Evolutionary conservation across 2,888 invertebrate species (phyloP).

Genomic region (Idaea biselata): DNA sequence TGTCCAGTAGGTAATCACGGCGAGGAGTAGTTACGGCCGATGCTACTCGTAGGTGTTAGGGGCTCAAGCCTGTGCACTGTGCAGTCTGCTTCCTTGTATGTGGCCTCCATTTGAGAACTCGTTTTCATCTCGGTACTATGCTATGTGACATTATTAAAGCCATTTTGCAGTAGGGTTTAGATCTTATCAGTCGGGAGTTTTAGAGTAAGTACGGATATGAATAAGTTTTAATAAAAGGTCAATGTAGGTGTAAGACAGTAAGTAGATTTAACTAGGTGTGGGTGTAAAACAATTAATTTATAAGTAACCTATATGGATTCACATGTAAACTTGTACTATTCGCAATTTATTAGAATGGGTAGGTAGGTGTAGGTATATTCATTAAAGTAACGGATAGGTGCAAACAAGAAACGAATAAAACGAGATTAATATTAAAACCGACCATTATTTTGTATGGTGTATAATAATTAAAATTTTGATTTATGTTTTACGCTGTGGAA

Average conservation of each 20-base stretch:
- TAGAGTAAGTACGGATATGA: background rate
- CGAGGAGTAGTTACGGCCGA: background rate
- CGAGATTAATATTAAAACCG: background rate
- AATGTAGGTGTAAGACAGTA: too few species aligned
- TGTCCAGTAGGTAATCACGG: background rate
- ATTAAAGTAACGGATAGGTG: background rate
- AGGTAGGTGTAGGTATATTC: too few species aligned
- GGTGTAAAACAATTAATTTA: too few species aligned
- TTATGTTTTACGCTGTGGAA: background rate
- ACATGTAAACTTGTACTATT: background rate
- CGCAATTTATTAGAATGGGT: background rate
- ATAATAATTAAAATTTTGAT: background rate
- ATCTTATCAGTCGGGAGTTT: background rate
- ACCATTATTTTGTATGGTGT: background rate
- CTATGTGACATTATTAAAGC: constrained; percentile 28
- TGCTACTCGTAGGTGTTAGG: background rate
- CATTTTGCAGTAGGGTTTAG: constrained; percentile 9
- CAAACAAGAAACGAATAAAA: background rate
- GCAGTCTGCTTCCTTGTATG: constrained; percentile 32
- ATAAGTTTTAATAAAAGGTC: background rate
- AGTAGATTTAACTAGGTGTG: too few species aligned
- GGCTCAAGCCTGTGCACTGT: constrained; percentile 19
- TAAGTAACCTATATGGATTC: background rate
- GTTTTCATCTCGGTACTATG: constrained; percentile 29
- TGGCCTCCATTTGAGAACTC: constrained; percentile 34